phyloP scores from a whole-genome alignment of 2,888 invertebrate species.

The Tenthredo amoena region DNA sequence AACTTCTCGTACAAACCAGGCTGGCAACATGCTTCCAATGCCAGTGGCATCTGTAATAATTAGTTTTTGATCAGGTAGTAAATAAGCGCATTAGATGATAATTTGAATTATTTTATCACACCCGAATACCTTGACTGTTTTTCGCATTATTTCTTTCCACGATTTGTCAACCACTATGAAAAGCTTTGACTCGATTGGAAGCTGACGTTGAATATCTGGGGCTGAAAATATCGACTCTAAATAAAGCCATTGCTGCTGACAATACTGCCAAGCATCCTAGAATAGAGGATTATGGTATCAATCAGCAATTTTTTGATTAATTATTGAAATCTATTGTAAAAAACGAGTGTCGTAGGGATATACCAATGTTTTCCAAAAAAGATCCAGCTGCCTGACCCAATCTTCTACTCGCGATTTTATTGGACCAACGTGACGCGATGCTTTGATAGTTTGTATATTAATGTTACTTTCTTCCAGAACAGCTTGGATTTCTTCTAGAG shows the following conservation, averaged over 20 bases:
- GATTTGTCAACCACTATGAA: conserved; percentile 93
- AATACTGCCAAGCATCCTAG: conserved; percentile 93
- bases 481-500: conserved; percentile 91
- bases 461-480: conserved; percentile 93
- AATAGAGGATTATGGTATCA: conserved; percentile 44
- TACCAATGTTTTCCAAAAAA: conserved; percentile 91
- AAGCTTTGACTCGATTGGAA: conserved; percentile 93
- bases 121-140: conserved; percentile 84
- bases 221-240: conserved; percentile 97
- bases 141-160: conserved; percentile 93
- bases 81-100: neutral
- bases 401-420: conserved; percentile 91
- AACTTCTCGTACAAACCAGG: conserved; percentile 86
- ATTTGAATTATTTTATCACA: neutral
- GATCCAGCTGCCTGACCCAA: conserved; percentile 88
- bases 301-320: conserved; percentile 23
- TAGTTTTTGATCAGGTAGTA: neutral
- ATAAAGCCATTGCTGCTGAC: conserved; percentile 97
- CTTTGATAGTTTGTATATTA: conserved; percentile 91
- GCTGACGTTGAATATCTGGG: conserved; percentile 95
- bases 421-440: conserved; percentile 92
- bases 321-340: conserved; percentile 25
- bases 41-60: conserved; percentile 83
- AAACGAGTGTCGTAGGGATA: conserved; percentile 68
- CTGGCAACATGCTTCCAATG: conserved; percentile 89